Base-by-base conservation (phyloP, 2,797 vertebrate genomes). In the Phalloptychus januarius region DNA sequence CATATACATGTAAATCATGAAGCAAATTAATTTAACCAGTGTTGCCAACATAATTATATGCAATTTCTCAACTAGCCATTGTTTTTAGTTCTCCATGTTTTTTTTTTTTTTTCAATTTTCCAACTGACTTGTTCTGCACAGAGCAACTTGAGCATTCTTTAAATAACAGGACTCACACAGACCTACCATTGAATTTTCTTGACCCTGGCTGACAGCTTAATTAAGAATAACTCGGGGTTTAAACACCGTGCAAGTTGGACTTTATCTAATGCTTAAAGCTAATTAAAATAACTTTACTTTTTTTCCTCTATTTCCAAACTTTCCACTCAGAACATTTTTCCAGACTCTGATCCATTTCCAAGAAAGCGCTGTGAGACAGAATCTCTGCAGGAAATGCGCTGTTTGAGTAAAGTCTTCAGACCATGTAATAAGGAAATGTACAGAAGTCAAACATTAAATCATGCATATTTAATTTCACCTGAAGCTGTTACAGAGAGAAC, bases 351-450 rank as follows among this genome's bases (percentile, higher is more conserved):
- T 40, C 10, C 23, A n/a, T n/a, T 69, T 69, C 38, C n/a, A 44
- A 25, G 65, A 28, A 69, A 69, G 38, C 5, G 25, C 25, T 69
- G 65, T 44, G 65, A 69, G 40, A n/a, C 65, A 16, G 65, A 40
- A 69, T 44, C 11, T 69, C 38, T 42, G 65, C 38, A 69, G 65
- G 25, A 69, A 13, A 44, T n/a, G 7, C 0, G 7, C 72, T 20
- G 65, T 25, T 67, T 67, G 76, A 81, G 72, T 45, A 65, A 63
- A 50, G 38, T 52, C 36, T 52, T 15, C 11, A 54, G 52, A 74
- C 50, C 33, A n/a, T 74, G 50, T 74, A 38, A 52, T 54, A 54
- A n/a, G 38, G 36, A 54, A 54, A 16, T 40, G 36, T 74, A 54
- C 38, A 69, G 65, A 69, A 73, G 50, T 74, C 45, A 42, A 74